Percentiles rank a stretch among this genome's conserved stretches.
These are phyloP conservation scores for Lasioglossum villosulum DNA, from an alignment of 2,888 invertebrate genomes.

Conservation along the genomic window DNA sequence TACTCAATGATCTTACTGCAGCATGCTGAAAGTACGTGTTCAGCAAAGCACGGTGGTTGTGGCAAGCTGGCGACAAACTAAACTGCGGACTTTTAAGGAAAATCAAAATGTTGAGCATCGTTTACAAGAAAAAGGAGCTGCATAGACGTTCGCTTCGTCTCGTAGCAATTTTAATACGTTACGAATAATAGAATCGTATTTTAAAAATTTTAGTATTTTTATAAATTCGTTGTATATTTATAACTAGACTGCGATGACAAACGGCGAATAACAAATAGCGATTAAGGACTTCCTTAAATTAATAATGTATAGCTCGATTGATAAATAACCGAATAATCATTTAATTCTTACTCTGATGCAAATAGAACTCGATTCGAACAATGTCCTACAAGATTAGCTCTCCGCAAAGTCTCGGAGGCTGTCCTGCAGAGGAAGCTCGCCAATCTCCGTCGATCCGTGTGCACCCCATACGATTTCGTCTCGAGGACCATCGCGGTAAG, in stretches of 20 bases:
- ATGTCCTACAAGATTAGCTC: not conserved
- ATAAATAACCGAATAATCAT: not conserved
- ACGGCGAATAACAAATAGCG: too few species aligned
- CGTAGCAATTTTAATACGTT: too few species aligned
- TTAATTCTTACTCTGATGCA: not conserved
- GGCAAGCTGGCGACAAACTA: too few species aligned
- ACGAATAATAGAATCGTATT: too few species aligned
- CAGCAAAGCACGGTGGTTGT: not conserved
- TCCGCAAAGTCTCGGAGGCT: not conserved
- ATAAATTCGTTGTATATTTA: too few species aligned
- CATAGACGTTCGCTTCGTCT: too few species aligned
- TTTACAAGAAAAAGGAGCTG: too few species aligned
- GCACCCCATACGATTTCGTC: constrained; percentile 25
- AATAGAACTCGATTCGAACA: not conserved
- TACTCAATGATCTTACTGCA: not conserved
- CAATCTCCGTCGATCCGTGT: constrained; percentile 18
- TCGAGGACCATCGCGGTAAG: constrained; percentile 25
- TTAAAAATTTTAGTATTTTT: too few species aligned
- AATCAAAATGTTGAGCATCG: too few species aligned
- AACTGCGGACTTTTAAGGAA: not conserved
- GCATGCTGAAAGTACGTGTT: not conserved
- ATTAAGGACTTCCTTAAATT: too few species aligned
- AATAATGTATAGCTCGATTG: not conserved
- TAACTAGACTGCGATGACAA: too few species aligned
- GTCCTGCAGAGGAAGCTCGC: constrained; percentile 24